A percentile compares a stretch with the other conserved stretches of the same genome.
These are phyloP conservation scores for Sebastes ruberrimus DNA, from an alignment of 2,797 vertebrate genomes.

Conservation along the genomic window DNA sequence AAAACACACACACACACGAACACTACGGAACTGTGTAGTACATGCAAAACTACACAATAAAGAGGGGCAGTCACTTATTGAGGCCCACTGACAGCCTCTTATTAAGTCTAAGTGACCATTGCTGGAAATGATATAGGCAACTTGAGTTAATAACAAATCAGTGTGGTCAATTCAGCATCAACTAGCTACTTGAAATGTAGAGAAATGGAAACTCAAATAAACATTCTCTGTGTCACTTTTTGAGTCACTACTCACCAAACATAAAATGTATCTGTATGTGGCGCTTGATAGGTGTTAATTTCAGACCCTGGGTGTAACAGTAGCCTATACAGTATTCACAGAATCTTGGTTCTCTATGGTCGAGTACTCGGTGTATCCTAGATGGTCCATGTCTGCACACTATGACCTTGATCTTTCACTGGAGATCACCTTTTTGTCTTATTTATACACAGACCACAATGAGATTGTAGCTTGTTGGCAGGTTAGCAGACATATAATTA, in stretches of 20 bases:
- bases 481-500: not conserved
- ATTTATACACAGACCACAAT: not conserved
- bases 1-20: not conserved
- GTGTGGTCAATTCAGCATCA: not conserved
- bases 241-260: not conserved
- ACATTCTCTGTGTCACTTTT: too few relatives aligned
- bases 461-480: not conserved
- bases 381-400: not conserved
- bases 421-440: not conserved
- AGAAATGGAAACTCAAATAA: constrained; percentile 1
- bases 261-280: too few relatives aligned
- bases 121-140: constrained; percentile 20
- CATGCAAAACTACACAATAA: constrained; percentile 2
- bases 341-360: not conserved
- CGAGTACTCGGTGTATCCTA: not conserved
- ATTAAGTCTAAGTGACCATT: constrained; percentile 34
- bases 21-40: not conserved
- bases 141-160: constrained; percentile 25
- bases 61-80: constrained; percentile 10
- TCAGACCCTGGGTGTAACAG: not conserved
- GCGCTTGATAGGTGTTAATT: too few relatives aligned
- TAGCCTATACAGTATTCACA: not conserved
- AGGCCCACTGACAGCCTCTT: constrained; percentile 19
- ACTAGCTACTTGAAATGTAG: constrained; percentile 5
- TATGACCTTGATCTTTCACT: not conserved